These are phyloP conservation scores for Perognathus longimembris DNA, from an alignment of 2,113 vertebrate species.

Conservation along the genomic window DNA sequence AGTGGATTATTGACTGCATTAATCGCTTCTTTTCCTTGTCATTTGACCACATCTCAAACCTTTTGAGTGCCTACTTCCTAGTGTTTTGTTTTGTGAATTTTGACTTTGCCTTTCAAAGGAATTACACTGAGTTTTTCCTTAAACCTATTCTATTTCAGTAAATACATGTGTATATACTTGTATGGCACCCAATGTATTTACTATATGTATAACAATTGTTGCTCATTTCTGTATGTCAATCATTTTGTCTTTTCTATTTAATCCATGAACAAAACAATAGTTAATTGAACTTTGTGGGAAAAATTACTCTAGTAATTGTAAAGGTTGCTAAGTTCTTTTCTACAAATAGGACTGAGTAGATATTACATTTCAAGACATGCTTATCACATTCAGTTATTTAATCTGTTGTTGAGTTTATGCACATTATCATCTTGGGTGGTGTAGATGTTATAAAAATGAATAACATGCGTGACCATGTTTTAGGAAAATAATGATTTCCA, in stretches of 20 bases:
- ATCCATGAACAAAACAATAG: not conserved
- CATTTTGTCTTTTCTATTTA: not conserved
- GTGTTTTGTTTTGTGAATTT: too few species aligned
- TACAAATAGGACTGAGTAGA: not conserved
- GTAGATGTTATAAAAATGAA: not conserved
- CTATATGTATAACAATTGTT: not conserved
- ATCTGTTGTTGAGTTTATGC: not conserved
- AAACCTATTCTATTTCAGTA: too few species aligned
- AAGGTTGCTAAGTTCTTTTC: not conserved
- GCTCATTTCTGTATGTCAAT: not conserved
- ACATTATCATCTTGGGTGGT: not conserved
- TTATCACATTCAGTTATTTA: not conserved
- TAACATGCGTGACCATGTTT: not conserved
- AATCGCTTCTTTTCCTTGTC: too few species aligned
- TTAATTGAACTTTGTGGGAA: not conserved
- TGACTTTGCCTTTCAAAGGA: too few species aligned
- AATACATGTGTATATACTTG: too few species aligned
- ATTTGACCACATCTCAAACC: too few species aligned
- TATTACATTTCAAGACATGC: not conserved
- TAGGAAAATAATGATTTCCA: conserved; percentile 8
- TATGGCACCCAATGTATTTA: not conserved
- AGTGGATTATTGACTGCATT: too few species aligned
- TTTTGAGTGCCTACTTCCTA: too few species aligned
- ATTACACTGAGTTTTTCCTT: too few species aligned
- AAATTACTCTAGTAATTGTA: not conserved